Base-by-base conservation (phyloP, 2,888 invertebrate genomes). In the Caenorhabditis parvicauda region DNA sequence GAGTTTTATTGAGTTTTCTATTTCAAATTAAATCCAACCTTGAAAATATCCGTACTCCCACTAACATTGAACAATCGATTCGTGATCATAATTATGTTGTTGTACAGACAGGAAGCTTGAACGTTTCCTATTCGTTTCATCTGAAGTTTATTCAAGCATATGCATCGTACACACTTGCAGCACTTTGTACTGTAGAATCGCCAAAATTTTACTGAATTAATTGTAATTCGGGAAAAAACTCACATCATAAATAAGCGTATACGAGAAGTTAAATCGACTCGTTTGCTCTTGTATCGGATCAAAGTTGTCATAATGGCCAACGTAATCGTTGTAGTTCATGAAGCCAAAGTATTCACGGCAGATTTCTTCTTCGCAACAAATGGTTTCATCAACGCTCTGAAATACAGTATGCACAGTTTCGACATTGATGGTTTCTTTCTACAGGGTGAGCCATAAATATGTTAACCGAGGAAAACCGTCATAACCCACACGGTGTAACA, bases 81-180 rank as follows among this genome's bases (percentile, higher is more conserved):
- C 2, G 69, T 67, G 9, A 72, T 54, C 35, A 72, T 47, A 17
- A 72, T 58, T 7, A 64, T 64, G 21, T 64, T 66, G 29, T 72
- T 72, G 54, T 65, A 72, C 12, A 68, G 60, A 44, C 72, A 70
- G 12, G 60, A 54, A 1, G 44, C n/a, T 9, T 24, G 12, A 5
- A 54, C 42, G 2, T 24, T 54, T 9, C 38, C 59, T 1, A 59
- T 32, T 39, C 49, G 21, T 58, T 64, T 64, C 54, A 64, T 14
- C 64, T 64, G 48, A 38, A 64, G 45, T 21, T 12, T 24, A 43
- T 43, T 43, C 25, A 32, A 14, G 35, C 9, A 9, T 32, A 9
- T 14, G 35, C 35, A 12, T 14, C 35, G 35, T 14, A 9, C 35
- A 32, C 35, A 9, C 35, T 9, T 12, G 35, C 9, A 12, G 35